A percentile compares a stretch with the other conserved stretches of the same genome.
Conservation (phyloP, 2,113 vertebrate species). For the Physeter macrocephalus region DNA sequence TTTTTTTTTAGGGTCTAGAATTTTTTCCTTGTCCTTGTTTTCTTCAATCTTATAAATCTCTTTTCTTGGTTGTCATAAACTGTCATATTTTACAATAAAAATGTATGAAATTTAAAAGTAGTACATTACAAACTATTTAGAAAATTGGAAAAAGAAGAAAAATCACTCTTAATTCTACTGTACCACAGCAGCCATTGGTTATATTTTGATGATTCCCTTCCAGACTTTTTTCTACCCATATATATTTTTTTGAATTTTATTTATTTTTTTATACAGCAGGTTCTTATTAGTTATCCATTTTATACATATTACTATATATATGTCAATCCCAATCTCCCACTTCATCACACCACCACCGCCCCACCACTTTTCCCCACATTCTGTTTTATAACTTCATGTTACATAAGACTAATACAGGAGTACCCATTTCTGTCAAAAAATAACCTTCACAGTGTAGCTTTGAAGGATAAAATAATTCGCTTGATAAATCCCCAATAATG, state of each 20-base stretch:
- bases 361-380: too few relatives aligned
- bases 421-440: background rate
- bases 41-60: background rate
- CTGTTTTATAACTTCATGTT: background rate
- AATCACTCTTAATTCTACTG: background rate
- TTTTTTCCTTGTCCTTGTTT: background rate
- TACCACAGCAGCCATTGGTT: background rate
- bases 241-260: too few relatives aligned
- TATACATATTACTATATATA: too few relatives aligned
- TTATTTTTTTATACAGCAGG: too few relatives aligned
- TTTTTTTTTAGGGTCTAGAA: background rate
- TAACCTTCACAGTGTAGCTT: background rate
- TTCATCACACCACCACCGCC: too few relatives aligned
- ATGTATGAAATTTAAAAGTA: background rate
- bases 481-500: background rate
- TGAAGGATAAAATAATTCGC: background rate
- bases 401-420: background rate
- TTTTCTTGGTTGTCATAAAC: background rate
- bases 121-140: background rate
- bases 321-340: too few relatives aligned
- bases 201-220: background rate
- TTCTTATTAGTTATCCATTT: too few relatives aligned
- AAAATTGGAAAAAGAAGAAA: background rate
- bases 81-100: background rate
- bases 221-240: background rate